Percentiles rank a stretch among this genome's conserved stretches.
These are phyloP conservation scores for Harpagoxenus sublaevis DNA, from an alignment of 2,888 invertebrate species.

Conservation along the genomic window DNA sequence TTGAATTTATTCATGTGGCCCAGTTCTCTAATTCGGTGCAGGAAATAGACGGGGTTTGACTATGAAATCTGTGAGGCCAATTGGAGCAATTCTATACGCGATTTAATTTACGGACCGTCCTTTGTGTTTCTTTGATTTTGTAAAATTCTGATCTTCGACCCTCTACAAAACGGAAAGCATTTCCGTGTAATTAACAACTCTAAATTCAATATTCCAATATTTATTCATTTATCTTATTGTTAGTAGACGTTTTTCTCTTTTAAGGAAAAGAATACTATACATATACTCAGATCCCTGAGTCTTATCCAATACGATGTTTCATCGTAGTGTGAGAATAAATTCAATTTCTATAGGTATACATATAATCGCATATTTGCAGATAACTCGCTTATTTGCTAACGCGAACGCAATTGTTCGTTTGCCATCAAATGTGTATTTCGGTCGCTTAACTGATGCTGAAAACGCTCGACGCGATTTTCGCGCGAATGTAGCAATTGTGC, in stretches of 20 bases:
- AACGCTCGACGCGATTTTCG: constrained; percentile 15
- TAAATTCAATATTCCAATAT: not conserved
- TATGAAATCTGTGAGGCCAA: constrained; percentile 32
- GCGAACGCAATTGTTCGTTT: not conserved
- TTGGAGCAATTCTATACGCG: constrained; percentile 28
- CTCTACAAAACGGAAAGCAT: not conserved
- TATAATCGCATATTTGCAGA: not conserved
- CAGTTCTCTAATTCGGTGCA: constrained; percentile 32
- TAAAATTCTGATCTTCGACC: not conserved
- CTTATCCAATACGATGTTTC: not conserved
- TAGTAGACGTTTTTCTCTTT: not conserved
- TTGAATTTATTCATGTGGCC: constrained; percentile 55
- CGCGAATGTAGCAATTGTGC: constrained; percentile 7
- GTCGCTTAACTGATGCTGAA: constrained; percentile 1
- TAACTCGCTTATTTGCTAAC: not conserved
- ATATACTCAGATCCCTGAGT: not conserved
- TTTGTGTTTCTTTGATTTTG: constrained; percentile 7
- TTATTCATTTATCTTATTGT: not conserved
- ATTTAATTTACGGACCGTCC: constrained; percentile 45
- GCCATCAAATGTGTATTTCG: not conserved
- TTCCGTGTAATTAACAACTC: not conserved
- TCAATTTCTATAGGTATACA: constrained; percentile 2
- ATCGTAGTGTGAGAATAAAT: not conserved
- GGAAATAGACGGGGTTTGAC: constrained; percentile 33
- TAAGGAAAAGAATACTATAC: not conserved